These are phyloP conservation scores for Strigops habroptila DNA, from an alignment of 2,113 vertebrate species.

Conservation along the genomic window DNA sequence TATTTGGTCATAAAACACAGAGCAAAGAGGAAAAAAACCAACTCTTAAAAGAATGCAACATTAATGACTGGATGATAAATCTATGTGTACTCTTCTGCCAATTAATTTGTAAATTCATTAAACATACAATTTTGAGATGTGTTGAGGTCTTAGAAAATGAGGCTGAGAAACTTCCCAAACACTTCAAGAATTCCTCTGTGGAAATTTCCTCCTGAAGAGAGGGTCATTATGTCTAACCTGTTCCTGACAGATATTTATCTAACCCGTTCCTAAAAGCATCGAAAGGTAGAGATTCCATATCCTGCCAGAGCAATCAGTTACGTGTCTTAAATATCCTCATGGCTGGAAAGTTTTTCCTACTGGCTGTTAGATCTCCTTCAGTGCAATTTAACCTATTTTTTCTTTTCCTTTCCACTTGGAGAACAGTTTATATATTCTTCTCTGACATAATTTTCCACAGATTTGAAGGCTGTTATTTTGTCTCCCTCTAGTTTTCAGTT, in stretches of 20 bases:
- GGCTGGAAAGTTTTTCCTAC: neutral
- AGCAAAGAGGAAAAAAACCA: neutral
- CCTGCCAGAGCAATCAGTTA: neutral
- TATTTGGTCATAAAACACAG: neutral
- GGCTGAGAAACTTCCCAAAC: neutral
- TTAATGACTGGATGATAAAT: neutral
- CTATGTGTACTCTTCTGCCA: neutral
- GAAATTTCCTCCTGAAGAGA: neutral
- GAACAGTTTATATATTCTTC: neutral
- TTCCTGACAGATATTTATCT: constrained; percentile 38
- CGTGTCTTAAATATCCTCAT: neutral
- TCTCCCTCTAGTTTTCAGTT: neutral
- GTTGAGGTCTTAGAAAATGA: neutral
- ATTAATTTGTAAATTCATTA: neutral
- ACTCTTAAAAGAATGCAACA: neutral
- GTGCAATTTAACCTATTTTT: neutral
- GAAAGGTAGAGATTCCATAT: neutral
- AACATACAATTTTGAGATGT: neutral
- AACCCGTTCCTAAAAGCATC: constrained; percentile 9
- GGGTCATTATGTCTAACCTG: neutral
- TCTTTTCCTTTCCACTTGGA: neutral
- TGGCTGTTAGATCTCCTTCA: neutral
- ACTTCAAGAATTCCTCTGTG: neutral
- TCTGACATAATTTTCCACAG: neutral
- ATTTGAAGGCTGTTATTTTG: neutral